phyloP scores from a whole-genome alignment of 1,140 invertebrate species.

The Pseudachorutes palmiensis region DNA sequence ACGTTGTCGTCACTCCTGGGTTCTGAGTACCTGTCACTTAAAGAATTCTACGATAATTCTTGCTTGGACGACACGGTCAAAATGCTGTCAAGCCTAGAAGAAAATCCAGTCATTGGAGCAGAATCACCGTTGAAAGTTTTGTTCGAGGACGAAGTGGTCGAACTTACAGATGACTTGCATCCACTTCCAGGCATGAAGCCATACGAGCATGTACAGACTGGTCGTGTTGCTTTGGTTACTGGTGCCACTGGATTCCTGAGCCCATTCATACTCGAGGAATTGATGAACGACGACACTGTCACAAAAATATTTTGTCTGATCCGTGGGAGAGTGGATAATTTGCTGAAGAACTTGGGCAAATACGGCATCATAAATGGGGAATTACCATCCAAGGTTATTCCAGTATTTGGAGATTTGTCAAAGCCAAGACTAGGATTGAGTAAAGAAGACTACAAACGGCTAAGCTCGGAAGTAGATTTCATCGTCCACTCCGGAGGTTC shows the following conservation, averaged over 20 bases:
- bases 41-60: not conserved
- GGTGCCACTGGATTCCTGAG: not conserved
- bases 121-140: not conserved
- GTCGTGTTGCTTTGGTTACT: not conserved
- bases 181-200: not conserved
- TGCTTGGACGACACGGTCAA: not conserved
- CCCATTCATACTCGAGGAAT: not conserved
- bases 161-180: not conserved
- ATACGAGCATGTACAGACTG: not conserved
- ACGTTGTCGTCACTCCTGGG: not conserved
- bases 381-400: not conserved
- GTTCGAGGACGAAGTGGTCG: not conserved
- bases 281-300: not conserved
- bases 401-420: not conserved
- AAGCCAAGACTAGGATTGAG: not conserved
- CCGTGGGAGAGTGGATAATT: not conserved
- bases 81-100: not conserved
- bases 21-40: not conserved
- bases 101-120: not conserved
- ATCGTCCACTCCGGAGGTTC: not conserved
- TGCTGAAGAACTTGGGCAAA: not conserved
- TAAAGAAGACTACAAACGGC: not conserved
- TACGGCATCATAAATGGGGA: not conserved
- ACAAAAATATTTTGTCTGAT: not conserved
- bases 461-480: not conserved